Evolutionary conservation across 2,888 invertebrate species (phyloP).

Genomic region (Dryococelus australis): DNA sequence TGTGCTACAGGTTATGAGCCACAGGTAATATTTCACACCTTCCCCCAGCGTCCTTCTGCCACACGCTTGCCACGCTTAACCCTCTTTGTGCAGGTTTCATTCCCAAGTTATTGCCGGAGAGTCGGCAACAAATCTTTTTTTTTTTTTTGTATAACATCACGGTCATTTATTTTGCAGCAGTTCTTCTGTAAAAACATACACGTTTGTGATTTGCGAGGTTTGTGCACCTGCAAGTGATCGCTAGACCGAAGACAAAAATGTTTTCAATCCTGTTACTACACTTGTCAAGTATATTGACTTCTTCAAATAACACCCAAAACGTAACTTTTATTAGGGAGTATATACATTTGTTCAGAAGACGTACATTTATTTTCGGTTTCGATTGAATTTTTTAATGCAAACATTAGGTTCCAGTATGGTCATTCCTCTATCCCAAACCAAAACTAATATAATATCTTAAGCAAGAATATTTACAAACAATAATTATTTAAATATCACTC

Average conservation of each 20-base stretch:
- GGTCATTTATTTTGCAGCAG: background rate
- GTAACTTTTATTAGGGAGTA: no score
- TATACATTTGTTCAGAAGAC: no score
- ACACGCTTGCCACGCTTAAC: background rate
- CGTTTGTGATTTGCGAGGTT: background rate
- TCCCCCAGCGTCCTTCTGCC: background rate
- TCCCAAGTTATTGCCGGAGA: background rate
- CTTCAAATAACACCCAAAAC: no score
- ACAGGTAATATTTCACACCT: background rate
- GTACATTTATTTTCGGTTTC: no score
- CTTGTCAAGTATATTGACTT: background rate
- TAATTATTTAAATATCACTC: no score
- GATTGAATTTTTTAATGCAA: no score
- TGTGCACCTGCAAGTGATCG: background rate
- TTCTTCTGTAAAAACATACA: background rate
- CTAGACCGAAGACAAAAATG: background rate
- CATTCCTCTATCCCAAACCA: no score
- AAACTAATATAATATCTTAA: no score
- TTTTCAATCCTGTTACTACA: background rate
- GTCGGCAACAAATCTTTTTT: background rate
- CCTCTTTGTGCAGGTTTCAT: background rate
- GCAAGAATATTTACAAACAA: no score
- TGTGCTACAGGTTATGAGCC: slow-evolving; percentile 10
- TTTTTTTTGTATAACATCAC: background rate
- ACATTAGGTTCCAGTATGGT: no score